These are phyloP conservation scores for Kryptolebias ocellatus DNA, from an alignment of 2,797 vertebrate species.

Conservation along the genomic window DNA sequence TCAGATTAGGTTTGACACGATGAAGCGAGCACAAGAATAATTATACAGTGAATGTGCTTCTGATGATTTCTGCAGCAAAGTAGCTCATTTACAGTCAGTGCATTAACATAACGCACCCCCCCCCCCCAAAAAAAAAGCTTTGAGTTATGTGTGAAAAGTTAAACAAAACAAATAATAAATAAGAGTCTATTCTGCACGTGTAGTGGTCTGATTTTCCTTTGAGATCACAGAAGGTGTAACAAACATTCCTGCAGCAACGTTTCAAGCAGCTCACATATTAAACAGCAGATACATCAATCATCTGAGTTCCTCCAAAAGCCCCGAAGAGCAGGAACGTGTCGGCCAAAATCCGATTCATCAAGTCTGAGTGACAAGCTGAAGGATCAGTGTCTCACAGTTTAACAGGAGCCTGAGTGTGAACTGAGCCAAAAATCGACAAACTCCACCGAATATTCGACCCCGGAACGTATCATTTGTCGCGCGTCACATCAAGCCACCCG, in stretches of 20 bases:
- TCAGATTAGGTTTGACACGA: constrained; percentile 7
- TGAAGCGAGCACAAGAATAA: too few relatives aligned
- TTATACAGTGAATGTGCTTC: too few relatives aligned
- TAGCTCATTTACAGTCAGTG: too few relatives aligned
- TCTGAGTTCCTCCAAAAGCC: constrained; percentile 13
- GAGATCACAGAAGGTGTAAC: too few relatives aligned
- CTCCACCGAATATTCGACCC: constrained; percentile 7
- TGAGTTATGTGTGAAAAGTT: too few relatives aligned
- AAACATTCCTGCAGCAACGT: background rate
- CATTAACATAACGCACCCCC: too few relatives aligned
- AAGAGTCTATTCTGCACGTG: background rate
- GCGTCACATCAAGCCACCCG: constrained; percentile 13
- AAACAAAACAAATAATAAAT: background rate
- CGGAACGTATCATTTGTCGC: constrained; percentile 17
- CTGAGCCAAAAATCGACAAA: constrained; percentile 19
- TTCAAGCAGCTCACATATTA: constrained; percentile 26
- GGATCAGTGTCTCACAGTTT: constrained; percentile 10
- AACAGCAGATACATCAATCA: constrained; percentile 9
- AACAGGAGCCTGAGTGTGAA: constrained; percentile 22
- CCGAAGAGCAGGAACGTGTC: background rate
- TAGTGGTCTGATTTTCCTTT: too few relatives aligned
- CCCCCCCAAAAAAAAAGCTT: too few relatives aligned
- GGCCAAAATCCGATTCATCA: constrained; percentile 3
- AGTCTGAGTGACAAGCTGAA: constrained; percentile 29
- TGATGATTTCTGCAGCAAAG: too few relatives aligned